A percentile compares a stretch with the other conserved stretches of the same genome.
These are phyloP conservation scores for Incurvaria masculella DNA, from an alignment of 2,888 invertebrate species.

Conservation along the genomic window DNA sequence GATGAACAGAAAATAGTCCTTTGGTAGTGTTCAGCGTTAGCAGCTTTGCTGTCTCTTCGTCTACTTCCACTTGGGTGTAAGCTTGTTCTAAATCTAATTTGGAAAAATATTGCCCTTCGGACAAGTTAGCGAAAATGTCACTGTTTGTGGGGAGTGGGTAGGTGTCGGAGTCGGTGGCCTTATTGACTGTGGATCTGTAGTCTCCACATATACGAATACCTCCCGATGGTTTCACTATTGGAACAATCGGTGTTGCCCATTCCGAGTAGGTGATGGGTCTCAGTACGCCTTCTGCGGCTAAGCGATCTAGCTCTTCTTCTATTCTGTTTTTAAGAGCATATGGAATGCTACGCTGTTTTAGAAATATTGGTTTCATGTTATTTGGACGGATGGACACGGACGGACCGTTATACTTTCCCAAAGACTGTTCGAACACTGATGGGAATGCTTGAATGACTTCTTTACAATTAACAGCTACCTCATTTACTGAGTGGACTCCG, in stretches of 20 bases:
- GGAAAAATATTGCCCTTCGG: slow-evolving; percentile 14
- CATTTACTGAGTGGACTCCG: background rate
- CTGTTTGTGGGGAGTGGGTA: slow-evolving; percentile 15
- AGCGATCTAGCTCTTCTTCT: too few relatives aligned
- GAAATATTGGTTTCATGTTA: slow-evolving; percentile 15
- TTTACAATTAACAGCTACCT: background rate
- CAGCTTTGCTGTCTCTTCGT: slow-evolving; percentile 13
- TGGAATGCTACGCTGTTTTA: slow-evolving; percentile 15
- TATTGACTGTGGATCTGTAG: slow-evolving; percentile 15
- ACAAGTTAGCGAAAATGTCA: slow-evolving; percentile 12
- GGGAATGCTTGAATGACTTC: background rate
- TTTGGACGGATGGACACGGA: background rate
- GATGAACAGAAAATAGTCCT: slow-evolving; percentile 15
- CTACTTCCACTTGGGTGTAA: slow-evolving; percentile 14
- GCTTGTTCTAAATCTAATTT: slow-evolving; percentile 17
- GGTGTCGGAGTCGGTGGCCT: slow-evolving; percentile 8
- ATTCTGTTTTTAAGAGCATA: too few relatives aligned
- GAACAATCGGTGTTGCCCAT: slow-evolving; percentile 13
- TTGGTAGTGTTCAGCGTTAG: slow-evolving; percentile 16
- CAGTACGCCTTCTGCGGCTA: too few relatives aligned
- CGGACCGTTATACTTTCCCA: background rate
- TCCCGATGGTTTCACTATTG: slow-evolving; percentile 12
- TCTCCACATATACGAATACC: slow-evolving; percentile 12
- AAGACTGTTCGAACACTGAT: background rate
- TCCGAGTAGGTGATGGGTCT: slow-evolving; percentile 12